Evolutionary conservation across 2,113 vertebrate species (phyloP).

Genomic region (Alces alces): DNA sequence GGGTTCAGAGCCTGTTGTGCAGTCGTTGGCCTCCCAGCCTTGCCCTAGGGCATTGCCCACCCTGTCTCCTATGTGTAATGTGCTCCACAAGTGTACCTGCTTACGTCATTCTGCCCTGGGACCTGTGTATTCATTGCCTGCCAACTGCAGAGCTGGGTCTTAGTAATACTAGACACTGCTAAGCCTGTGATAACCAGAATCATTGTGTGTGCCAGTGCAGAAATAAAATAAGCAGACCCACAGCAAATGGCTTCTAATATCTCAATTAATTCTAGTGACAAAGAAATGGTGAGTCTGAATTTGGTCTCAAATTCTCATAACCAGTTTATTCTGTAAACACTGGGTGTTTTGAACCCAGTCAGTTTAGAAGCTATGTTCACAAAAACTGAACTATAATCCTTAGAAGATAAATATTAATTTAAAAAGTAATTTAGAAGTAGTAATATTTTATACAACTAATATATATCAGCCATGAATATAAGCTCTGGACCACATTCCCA

Average conservation of each 20-base stretch:
- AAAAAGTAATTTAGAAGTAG: background rate
- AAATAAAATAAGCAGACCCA: background rate
- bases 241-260: background rate
- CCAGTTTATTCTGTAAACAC: background rate
- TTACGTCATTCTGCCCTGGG: background rate
- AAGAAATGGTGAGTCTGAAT: background rate
- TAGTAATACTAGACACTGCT: too few relatives aligned
- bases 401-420: background rate
- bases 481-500: background rate
- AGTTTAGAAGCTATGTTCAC: background rate
- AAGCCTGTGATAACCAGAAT: background rate
- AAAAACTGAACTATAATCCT: conserved; percentile 1
- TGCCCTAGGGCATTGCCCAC: background rate
- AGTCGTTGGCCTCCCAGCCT: background rate
- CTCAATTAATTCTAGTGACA: background rate
- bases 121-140: background rate
- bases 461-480: background rate
- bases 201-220: background rate
- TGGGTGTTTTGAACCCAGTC: background rate
- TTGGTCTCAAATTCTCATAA: background rate
- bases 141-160: background rate
- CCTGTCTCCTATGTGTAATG: background rate
- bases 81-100: background rate
- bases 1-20: background rate
- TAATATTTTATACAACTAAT: background rate